These are phyloP conservation scores for Periophthalmus modestus DNA, from an alignment of 2,113 vertebrate species.

Conservation along the genomic window DNA sequence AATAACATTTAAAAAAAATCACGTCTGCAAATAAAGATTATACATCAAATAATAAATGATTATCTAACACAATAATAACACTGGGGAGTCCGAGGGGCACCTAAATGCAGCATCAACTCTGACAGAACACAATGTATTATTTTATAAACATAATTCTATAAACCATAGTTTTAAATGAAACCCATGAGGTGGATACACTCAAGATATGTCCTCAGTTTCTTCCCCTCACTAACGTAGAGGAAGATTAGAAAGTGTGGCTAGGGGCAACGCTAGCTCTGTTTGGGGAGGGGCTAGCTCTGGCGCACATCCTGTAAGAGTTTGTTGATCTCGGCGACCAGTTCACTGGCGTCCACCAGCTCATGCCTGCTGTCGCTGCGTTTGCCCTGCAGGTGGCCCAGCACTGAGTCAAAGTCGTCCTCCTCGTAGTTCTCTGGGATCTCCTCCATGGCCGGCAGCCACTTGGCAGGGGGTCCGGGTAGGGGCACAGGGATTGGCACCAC, in stretches of 20 bases:
- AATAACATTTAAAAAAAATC: not conserved
- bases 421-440: constrained; percentile 98
- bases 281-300: constrained; percentile 82
- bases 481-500: constrained; percentile 15
- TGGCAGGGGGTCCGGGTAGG: constrained; percentile 79
- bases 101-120: constrained; percentile 6
- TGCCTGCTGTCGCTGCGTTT: constrained; percentile 87
- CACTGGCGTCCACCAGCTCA: constrained; percentile 95
- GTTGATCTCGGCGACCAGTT: constrained; percentile 97
- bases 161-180: not conserved
- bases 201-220: not conserved
- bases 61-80: constrained; percentile 4
- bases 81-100: not conserved
- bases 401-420: constrained; percentile 95
- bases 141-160: not conserved
- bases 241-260: not conserved
- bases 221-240: not conserved
- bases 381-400: constrained; percentile 88
- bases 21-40: not conserved
- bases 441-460: constrained; percentile 98
- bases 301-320: constrained; percentile 94
- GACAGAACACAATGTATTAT: not conserved
- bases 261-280: not conserved
- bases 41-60: constrained; percentile 2
- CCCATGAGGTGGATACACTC: not conserved